Evolutionary conservation across 1,140 invertebrate genomes (phyloP), one percentile per base, ranked within the genome.

Genomic region (Nixonia krombeini): DNA sequence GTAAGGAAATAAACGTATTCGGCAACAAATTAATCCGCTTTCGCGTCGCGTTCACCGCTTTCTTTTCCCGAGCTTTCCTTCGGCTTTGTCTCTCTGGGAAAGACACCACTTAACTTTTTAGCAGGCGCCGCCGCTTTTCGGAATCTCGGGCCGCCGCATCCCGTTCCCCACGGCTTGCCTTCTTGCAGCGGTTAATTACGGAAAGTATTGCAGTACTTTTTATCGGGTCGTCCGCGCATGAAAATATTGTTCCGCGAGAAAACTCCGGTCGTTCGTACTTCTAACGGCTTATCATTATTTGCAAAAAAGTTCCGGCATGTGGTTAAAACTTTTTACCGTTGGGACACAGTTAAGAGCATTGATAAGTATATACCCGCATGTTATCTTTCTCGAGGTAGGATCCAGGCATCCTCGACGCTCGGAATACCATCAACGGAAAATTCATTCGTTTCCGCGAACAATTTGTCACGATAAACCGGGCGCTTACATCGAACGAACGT

Each of bases 151-250:
- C 16, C 18, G n/a, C 15, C 10, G 21, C 38, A 15, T 56, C 50
- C 37, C 18, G 37, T 17, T 55, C 49, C 45, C 10, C 41, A 18
- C 17, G 18, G 51, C 37, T 62, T 63, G 12, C 29, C 38, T 66
- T 69, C 51, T 63, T 57, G 35, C 42, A 50, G 38, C 72, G 74
- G 56, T 76, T 82, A 81, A 79, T 84, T 82, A 76, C 75, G 51
- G 40, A 56, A 72, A 74, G 74, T 74, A 79, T 79, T 77, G 58
- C 56, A 17, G 55, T 62, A 70, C 65, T 78, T 80, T 81, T 82
- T 80, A 80, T 78, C 73, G 65, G 49, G 57, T 76, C 55, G 72
- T 73, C 64, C 61, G 45, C 73, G 50, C 59, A 74, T 70, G 49
- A 77, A 75, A 75, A 79, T 78, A 79, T 80, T 76, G 62, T 74